Percentiles rank a stretch among this genome's conserved stretches.
phyloP scores from a whole-genome alignment of 2,888 invertebrate species.

The Ceriagrion tenellum region DNA sequence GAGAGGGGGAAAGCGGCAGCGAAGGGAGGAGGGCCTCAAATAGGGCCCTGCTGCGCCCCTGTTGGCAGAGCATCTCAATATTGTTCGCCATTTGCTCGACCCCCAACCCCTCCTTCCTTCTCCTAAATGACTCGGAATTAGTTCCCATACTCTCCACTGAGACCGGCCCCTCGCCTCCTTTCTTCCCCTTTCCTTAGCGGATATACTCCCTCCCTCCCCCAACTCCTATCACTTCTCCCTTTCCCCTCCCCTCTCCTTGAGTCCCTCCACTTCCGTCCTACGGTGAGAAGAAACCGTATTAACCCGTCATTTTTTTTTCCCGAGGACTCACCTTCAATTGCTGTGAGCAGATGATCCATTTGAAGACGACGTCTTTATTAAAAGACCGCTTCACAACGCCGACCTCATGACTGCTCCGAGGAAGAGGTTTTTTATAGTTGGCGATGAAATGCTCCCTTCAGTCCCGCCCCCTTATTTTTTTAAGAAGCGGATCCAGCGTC shows the following conservation, averaged over 20 bases:
- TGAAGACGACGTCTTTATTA: constrained; percentile 31
- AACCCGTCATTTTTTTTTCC: not conserved
- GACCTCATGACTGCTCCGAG: not conserved
- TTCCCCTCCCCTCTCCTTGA: not conserved
- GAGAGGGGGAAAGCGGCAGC: not conserved
- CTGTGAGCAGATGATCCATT: constrained; percentile 28
- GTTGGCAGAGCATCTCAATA: constrained; percentile 22
- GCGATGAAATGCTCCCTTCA: not conserved
- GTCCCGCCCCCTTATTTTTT: not conserved
- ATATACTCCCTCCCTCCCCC: not conserved
- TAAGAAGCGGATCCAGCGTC: not conserved
- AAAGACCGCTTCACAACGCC: not conserved
- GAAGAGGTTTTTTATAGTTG: not conserved
- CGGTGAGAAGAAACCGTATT: not conserved
- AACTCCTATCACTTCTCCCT: no score
- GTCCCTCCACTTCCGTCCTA: not conserved
- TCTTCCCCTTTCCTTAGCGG: not conserved
- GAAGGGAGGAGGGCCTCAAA: not conserved
- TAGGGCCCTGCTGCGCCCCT: not conserved
- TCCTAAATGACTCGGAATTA: constrained; percentile 25
- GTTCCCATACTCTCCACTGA: constrained; percentile 18
- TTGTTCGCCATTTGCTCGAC: not conserved
- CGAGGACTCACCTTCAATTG: not conserved
- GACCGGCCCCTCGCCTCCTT: not conserved
- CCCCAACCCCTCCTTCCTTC: not conserved